A percentile compares a stretch with the other conserved stretches of the same genome.
These are phyloP conservation scores for Erannis defoliaria DNA, from an alignment of 2,888 invertebrate genomes.

Conservation along the genomic window DNA sequence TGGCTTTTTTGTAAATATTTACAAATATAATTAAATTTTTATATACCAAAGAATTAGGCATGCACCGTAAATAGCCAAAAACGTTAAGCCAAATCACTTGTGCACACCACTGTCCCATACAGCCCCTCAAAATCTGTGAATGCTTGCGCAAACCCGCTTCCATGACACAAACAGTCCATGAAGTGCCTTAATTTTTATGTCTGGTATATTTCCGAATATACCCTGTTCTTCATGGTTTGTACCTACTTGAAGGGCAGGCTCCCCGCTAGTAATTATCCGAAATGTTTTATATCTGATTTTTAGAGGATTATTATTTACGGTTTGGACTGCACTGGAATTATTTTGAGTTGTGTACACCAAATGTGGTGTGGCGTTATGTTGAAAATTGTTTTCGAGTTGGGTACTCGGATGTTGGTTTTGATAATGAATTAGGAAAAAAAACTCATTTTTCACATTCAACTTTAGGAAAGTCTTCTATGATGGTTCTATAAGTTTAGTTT, in stretches of 20 bases:
- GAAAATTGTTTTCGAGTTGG: constrained; percentile 4
- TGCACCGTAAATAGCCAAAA: too few species aligned
- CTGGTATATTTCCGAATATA: constrained; percentile 50
- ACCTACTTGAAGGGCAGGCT: constrained; percentile 70
- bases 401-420: not conserved
- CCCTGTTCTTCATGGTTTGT: constrained; percentile 68
- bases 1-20: too few species aligned
- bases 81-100: constrained; percentile 35
- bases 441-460: not conserved
- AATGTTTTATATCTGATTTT: constrained; percentile 85
- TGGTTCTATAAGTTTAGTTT: too few species aligned
- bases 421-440: not conserved
- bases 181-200: constrained; percentile 73
- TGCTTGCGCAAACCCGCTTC: constrained; percentile 87
- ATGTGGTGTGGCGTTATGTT: constrained; percentile 38
- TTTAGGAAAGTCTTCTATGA: too few species aligned
- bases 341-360: constrained; percentile 44
- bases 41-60: too few species aligned
- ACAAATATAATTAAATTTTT: too few species aligned
- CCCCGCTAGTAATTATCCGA: constrained; percentile 83
- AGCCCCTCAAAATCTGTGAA: constrained; percentile 86
- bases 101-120: constrained; percentile 65
- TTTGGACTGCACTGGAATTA: constrained; percentile 59
- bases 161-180: constrained; percentile 83
- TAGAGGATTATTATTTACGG: constrained; percentile 83